Conservation (phyloP, 2,888 invertebrate species). For the Brenthis ino region DNA sequence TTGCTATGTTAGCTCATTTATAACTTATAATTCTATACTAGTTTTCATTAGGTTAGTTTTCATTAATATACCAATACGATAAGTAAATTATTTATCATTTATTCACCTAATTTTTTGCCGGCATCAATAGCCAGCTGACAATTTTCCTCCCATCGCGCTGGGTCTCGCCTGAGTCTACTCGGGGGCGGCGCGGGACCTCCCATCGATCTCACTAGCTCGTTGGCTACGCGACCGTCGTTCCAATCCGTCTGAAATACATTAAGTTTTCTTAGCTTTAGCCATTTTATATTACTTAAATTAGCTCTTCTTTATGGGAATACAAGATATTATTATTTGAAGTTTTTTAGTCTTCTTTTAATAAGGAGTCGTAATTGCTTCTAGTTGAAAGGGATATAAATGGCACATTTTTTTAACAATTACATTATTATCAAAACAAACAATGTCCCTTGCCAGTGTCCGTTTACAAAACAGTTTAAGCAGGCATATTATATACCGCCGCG, state of each 20-base stretch:
- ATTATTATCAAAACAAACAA: no score
- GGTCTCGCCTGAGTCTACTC: slow-evolving; percentile 89
- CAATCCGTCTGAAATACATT: slow-evolving; percentile 90
- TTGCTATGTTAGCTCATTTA: no score
- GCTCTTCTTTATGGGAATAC: background rate
- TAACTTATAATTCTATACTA: no score
- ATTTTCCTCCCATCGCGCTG: slow-evolving; percentile 91
- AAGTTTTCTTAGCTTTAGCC: background rate
- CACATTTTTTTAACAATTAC: no score
- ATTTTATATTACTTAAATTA: background rate
- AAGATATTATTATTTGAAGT: background rate
- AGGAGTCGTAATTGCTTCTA: no score
- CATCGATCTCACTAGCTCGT: slow-evolving; percentile 92
- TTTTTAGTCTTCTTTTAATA: background rate
- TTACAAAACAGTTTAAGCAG: no score
- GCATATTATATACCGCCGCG: no score
- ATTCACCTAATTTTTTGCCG: slow-evolving; percentile 84
- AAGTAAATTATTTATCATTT: no score
- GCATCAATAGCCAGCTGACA: slow-evolving; percentile 89
- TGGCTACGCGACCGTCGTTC: slow-evolving; percentile 96
- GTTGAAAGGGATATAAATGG: no score
- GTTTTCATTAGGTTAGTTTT: no score
- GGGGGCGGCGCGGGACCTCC: slow-evolving; percentile 94
- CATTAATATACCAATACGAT: background rate
- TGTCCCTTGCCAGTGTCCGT: no score